These are phyloP conservation scores for Cybosia mesomella DNA, from an alignment of 2,888 invertebrate genomes.

Conservation along the genomic window DNA sequence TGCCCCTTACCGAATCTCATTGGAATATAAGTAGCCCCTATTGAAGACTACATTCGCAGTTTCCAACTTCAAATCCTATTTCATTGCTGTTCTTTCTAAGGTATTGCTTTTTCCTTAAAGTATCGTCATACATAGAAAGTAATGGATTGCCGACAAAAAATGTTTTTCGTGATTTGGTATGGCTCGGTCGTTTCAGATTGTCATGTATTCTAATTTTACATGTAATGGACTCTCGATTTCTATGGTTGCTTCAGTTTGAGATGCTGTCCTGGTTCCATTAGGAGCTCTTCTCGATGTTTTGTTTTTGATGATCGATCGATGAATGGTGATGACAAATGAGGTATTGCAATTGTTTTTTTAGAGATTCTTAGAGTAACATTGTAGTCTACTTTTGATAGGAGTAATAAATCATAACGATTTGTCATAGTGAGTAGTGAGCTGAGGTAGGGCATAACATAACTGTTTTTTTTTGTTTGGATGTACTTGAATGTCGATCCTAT, in stretches of 20 bases:
- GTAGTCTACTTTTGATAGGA: background rate
- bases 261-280: conserved; percentile 29
- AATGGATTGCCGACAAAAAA: conserved; percentile 33
- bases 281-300: conserved; percentile 28
- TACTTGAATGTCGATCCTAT: no score
- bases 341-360: background rate
- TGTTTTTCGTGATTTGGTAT: conserved; percentile 24
- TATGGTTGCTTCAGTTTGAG: conserved; percentile 44
- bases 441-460: background rate
- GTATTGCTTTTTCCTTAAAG: background rate
- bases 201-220: conserved; percentile 52
- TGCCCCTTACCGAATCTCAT: conserved; percentile 52
- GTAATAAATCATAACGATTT: background rate
- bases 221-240: conserved; percentile 51
- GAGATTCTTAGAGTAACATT: background rate
- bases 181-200: conserved; percentile 24
- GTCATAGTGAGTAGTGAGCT: background rate
- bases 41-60: conserved; percentile 15
- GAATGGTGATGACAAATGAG: background rate
- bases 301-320: conserved; percentile 12
- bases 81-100: conserved; percentile 33
- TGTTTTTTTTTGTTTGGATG: background rate
- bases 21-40: conserved; percentile 32
- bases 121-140: background rate
- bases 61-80: conserved; percentile 22